A percentile compares a stretch with the other conserved stretches of the same genome.
phyloP scores from a whole-genome alignment of 2,113 vertebrate genomes.

The Dunckerocampus dactyliophorus region DNA sequence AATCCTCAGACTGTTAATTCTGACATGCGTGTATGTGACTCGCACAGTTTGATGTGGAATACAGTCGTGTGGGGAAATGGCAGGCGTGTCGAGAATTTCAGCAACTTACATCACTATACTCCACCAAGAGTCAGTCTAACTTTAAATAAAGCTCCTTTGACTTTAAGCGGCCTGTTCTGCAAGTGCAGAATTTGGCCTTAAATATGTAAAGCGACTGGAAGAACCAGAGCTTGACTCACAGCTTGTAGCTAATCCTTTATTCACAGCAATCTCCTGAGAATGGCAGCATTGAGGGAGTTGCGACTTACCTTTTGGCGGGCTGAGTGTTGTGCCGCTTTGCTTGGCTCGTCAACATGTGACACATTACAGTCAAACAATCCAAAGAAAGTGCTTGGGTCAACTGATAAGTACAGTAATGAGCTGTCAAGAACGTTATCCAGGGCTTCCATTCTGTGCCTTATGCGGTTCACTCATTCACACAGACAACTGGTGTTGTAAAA shows the following conservation, averaged over 20 bases:
- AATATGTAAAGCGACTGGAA: slow-evolving; percentile 67
- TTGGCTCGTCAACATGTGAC: slow-evolving; percentile 28
- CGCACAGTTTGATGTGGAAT: background rate
- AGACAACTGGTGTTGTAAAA: background rate
- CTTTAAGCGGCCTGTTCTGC: slow-evolving; percentile 58
- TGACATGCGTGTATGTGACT: background rate
- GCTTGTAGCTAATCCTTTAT: slow-evolving; percentile 67
- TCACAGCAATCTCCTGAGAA: slow-evolving; percentile 62
- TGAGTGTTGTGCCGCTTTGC: slow-evolving; percentile 31
- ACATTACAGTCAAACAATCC: slow-evolving; percentile 21
- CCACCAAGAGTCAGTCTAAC: slow-evolving; percentile 18
- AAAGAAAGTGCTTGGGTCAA: slow-evolving; percentile 33
- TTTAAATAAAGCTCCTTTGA: slow-evolving; percentile 47
- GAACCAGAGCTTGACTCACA: slow-evolving; percentile 62
- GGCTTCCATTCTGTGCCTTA: slow-evolving; percentile 9
- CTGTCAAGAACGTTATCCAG: slow-evolving; percentile 22
- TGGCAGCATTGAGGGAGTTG: slow-evolving; percentile 37
- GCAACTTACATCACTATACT: slow-evolving; percentile 25
- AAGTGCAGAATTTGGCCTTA: slow-evolving; percentile 46
- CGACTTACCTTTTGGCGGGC: slow-evolving; percentile 40
- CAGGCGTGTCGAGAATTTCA: slow-evolving; percentile 7
- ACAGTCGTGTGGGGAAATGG: background rate
- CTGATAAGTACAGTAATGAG: slow-evolving; percentile 20
- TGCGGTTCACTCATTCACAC: slow-evolving; percentile 5
- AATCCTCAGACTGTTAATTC: background rate